A percentile compares a stretch with the other conserved stretches of the same genome.
Conservation (phyloP, 2,797 vertebrate species). For the Meda fulgida region DNA sequence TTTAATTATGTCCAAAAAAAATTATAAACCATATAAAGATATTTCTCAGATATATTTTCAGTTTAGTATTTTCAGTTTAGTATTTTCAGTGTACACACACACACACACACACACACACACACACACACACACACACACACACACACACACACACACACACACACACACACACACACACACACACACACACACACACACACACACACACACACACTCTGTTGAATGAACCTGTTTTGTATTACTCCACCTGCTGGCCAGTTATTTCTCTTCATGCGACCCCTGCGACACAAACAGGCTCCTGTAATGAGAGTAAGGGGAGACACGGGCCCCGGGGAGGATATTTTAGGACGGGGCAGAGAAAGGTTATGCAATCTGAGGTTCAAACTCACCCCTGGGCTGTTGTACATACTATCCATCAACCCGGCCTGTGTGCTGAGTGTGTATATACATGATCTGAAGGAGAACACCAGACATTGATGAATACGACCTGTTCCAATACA, state of each 20-base stretch:
- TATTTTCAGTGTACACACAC: too few relatives aligned
- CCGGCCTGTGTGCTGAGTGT: conserved; percentile 4
- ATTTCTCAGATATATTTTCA: too few relatives aligned
- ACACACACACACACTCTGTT: too few relatives aligned
- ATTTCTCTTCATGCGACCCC: not conserved
- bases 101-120: too few relatives aligned
- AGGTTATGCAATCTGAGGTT: conserved; percentile 65
- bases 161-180: too few relatives aligned
- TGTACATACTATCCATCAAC: conserved; percentile 30
- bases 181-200: too few relatives aligned
- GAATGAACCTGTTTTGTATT: not conserved
- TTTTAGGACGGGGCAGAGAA: conserved; percentile 56
- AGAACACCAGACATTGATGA: not conserved
- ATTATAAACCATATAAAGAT: not conserved
- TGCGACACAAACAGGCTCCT: not conserved
- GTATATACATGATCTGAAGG: not conserved
- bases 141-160: too few relatives aligned
- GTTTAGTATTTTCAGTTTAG: not conserved
- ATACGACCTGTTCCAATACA: not conserved
- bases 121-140: too few relatives aligned
- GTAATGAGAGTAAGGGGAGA: conserved; percentile 44
- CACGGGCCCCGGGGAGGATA: conserved; percentile 32
- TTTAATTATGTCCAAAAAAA: not conserved
- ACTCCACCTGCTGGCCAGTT: not conserved
- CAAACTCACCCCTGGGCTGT: conserved; percentile 10